These are phyloP conservation scores for Mionectes macconnelli DNA, from an alignment of 2,113 vertebrate genomes.

Conservation along the genomic window DNA sequence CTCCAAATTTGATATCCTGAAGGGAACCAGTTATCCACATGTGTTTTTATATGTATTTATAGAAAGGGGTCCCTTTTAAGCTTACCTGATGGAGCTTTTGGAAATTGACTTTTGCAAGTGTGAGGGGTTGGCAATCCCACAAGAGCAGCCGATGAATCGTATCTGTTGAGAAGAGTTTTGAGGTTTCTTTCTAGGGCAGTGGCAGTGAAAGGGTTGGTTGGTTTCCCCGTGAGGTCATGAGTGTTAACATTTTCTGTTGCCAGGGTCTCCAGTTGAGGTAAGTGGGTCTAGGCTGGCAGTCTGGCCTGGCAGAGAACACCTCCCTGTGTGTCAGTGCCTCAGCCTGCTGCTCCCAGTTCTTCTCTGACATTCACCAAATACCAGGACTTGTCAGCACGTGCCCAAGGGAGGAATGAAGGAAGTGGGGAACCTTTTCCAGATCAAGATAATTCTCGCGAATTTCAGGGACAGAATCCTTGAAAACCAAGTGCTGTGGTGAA, in stretches of 20 bases:
- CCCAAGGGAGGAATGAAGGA: background rate
- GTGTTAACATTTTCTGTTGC: background rate
- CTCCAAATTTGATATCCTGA: background rate
- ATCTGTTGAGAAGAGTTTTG: background rate
- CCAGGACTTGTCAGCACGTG: slow-evolving; percentile 29
- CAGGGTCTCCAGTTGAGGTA: background rate
- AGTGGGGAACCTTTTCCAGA: background rate
- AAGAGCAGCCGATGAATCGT: background rate
- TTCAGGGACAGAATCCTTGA: background rate
- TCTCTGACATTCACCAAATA: slow-evolving; percentile 7
- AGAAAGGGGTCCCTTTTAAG: background rate
- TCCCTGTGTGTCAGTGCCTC: background rate
- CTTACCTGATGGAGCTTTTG: background rate
- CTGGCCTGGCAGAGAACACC: background rate
- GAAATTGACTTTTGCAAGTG: background rate
- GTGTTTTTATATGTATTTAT: background rate
- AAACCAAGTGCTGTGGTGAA: background rate
- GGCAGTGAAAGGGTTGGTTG: background rate
- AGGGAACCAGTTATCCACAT: background rate
- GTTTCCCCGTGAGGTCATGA: background rate
- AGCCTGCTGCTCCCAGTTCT: background rate
- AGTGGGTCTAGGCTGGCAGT: background rate
- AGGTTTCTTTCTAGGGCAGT: background rate
- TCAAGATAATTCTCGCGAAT: background rate
- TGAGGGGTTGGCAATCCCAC: background rate